These are phyloP conservation scores for Schizothorax lantsangensis DNA, from an alignment of 2,797 vertebrate species.

Conservation along the genomic window DNA sequence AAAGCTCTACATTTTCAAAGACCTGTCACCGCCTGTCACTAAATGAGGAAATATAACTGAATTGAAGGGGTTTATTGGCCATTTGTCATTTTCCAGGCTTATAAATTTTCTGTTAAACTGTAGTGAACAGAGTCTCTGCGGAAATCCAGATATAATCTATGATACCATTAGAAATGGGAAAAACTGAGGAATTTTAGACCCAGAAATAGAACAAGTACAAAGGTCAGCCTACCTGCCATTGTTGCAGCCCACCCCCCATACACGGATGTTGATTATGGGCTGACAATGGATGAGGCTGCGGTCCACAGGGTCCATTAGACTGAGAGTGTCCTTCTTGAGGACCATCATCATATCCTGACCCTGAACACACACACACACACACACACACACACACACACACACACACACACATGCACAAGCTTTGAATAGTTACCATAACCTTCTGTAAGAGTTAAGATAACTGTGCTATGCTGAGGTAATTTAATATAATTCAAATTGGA, in stretches of 20 bases:
- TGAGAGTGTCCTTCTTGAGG: slow-evolving; percentile 93
- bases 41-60: slow-evolving; percentile 5
- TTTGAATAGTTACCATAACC: neutral
- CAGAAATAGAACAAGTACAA: neutral
- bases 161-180: neutral
- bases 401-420: neutral
- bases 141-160: slow-evolving; percentile 23
- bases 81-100: slow-evolving; percentile 2
- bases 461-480: neutral
- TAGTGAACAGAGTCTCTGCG: neutral
- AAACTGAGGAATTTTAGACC: neutral
- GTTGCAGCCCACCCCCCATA: slow-evolving; percentile 97
- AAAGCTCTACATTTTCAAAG: slow-evolving; percentile 16
- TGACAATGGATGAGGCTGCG: slow-evolving; percentile 90
- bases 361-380: slow-evolving; percentile 68
- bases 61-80: neutral
- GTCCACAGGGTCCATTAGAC: slow-evolving; percentile 90
- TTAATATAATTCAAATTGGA: neutral
- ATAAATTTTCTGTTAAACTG: neutral
- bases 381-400: neutral
- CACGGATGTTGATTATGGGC: slow-evolving; percentile 93
- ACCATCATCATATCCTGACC: slow-evolving; percentile 94
- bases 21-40: neutral
- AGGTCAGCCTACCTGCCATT: slow-evolving; percentile 83
- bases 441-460: neutral